Evolutionary conservation across 1,140 invertebrate genomes (phyloP).

Genomic region (Pseudomyrmex gracilis): DNA sequence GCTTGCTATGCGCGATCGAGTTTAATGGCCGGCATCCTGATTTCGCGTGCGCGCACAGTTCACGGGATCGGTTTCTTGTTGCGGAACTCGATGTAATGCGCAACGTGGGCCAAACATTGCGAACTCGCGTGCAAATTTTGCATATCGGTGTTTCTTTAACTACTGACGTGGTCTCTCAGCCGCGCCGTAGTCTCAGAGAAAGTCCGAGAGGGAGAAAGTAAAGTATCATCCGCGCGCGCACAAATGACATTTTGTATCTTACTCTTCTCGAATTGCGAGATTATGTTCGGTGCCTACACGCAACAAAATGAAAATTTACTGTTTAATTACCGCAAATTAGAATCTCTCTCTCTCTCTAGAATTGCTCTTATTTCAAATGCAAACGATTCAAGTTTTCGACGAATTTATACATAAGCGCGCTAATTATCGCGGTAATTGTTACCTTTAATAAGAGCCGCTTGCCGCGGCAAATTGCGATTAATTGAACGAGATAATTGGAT

Average conservation of each 20-base stretch:
- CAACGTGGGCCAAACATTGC: conserved; percentile 58
- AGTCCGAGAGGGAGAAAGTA: neutral
- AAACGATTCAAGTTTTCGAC: too few relatives aligned
- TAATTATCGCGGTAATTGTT: too few relatives aligned
- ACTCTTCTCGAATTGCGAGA: neutral
- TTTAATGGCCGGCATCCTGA: conserved; percentile 62
- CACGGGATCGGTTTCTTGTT: conserved; percentile 68
- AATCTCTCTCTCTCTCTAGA: neutral
- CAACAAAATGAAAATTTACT: too few relatives aligned
- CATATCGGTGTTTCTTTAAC: conserved; percentile 36
- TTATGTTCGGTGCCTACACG: neutral
- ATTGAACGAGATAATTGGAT: neutral
- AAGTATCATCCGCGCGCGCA: neutral
- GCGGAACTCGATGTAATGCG: conserved; percentile 74
- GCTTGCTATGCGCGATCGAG: conserved; percentile 61
- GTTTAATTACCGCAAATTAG: too few relatives aligned
- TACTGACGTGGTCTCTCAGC: conserved; percentile 24
- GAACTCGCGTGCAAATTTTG: conserved; percentile 42
- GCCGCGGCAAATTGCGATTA: too few relatives aligned
- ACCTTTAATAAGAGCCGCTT: too few relatives aligned
- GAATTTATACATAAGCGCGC: too few relatives aligned
- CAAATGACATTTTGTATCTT: neutral
- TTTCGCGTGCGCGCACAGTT: conserved; percentile 43
- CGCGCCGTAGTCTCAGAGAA: neutral
- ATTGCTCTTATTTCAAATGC: too few relatives aligned